Evolutionary conservation across 2,113 vertebrate species (phyloP).

Genomic region (Camelus bactrianus): DNA sequence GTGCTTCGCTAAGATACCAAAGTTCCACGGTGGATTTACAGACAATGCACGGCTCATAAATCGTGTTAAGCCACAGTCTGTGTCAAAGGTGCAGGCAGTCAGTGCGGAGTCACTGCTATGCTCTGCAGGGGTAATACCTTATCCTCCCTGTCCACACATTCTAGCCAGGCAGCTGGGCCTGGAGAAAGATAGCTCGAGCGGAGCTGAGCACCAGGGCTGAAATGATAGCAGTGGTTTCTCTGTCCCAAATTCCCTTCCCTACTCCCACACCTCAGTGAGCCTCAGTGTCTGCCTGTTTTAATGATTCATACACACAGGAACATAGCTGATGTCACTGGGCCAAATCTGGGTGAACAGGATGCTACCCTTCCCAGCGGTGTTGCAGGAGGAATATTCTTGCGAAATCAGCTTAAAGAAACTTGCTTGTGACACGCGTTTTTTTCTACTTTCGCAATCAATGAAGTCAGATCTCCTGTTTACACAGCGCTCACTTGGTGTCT

Average conservation of each 20-base stretch:
- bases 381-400: not conserved
- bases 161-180: conserved; percentile 11
- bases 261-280: not conserved
- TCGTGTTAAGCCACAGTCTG: conserved; percentile 40
- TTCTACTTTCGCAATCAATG: not conserved
- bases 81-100: conserved; percentile 53
- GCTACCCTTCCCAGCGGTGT: not conserved
- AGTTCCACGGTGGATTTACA: conserved; percentile 47
- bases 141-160: not conserved
- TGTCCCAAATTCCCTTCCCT: not conserved
- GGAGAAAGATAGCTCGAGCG: conserved; percentile 39
- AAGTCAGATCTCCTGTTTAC: not conserved
- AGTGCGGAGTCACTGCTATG: conserved; percentile 63
- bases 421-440: not conserved
- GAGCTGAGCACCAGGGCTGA: conserved; percentile 12
- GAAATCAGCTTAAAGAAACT: not conserved
- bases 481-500: too few relatives aligned
- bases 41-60: conserved; percentile 51
- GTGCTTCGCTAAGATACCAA: not conserved
- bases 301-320: not conserved
- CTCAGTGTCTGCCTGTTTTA: not conserved
- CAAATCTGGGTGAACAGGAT: not conserved
- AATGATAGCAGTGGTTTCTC: conserved; percentile 34
- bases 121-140: conserved; percentile 61
- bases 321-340: conserved; percentile 33